Base-by-base conservation (phyloP, 2,113 vertebrate species). In the Aviceda subcristata region DNA sequence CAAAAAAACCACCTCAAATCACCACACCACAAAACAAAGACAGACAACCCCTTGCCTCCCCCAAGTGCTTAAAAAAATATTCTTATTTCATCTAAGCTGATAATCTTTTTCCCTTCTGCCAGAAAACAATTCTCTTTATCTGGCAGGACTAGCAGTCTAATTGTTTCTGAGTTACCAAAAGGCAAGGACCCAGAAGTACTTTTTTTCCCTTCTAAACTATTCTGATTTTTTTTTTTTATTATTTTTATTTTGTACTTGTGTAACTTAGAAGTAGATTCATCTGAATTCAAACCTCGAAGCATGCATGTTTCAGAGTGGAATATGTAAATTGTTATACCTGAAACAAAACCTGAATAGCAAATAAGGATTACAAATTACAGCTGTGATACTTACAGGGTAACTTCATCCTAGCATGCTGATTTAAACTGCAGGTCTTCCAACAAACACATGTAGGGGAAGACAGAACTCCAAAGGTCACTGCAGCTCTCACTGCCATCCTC, bases 321-420 rank as follows among this genome's bases (percentile, higher is more conserved):
- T 18, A 15, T 6, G 24, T 17, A 63, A 84, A 64, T 36, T 1
- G 3, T 41, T 36, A 22, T 4, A 75, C 1, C 10, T 4, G 10
- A 51, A 95, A 34, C 45, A 62, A 62, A 92, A 38, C 11, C 41
- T 12, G 16, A 43, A 23, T 1, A 59, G 62, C 39, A 60, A 85
- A 64, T 6, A 34, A 63, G 26, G 39, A 67, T 34, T 46, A 60
- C 18, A 60, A 50, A 71, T 56, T 38, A 38, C 46, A 86, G 29
- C 32, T 2, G 1, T 38, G 59, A 62, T 11, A 51, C 8, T 26
- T 3, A 38, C 0, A 2, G 22, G 17, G 11, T 39, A 26, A 57
- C 21, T 48, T 72, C 34, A 6, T n/a, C 36, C 22, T 18, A 4
- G 7, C 38, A 32, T 0, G 0, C 12, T 13, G 22, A 69, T 41